Conservation (phyloP, 2,113 vertebrate species). For the Parus major region DNA sequence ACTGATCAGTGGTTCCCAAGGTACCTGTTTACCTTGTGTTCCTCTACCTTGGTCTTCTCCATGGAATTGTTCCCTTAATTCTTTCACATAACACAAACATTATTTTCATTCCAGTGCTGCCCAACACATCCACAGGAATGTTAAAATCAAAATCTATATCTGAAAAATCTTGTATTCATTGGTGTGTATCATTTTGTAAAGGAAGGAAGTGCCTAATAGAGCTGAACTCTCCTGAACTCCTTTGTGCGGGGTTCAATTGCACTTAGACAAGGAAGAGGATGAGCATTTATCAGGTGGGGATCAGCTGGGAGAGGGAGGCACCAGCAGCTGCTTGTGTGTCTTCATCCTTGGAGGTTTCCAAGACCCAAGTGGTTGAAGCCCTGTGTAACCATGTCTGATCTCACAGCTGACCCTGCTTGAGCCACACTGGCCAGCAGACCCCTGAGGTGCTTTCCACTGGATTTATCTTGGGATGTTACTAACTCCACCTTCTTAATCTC, state of each 20-base stretch:
- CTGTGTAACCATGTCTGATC: background rate
- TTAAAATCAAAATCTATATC: background rate
- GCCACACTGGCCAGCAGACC: background rate
- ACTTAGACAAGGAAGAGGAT: background rate
- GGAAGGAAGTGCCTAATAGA: background rate
- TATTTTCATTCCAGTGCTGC: background rate
- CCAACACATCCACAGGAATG: background rate
- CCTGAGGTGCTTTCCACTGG: background rate
- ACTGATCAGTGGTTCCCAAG: background rate
- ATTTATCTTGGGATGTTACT: background rate
- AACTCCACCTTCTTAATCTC: background rate
- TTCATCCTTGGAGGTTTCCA: background rate
- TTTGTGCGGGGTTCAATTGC: rapidly evolving
- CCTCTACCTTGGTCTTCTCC: background rate
- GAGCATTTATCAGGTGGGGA: background rate
- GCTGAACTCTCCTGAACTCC: background rate
- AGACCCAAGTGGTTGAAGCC: background rate
- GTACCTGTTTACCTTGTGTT: background rate
- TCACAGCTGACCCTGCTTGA: background rate
- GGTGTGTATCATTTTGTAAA: background rate
- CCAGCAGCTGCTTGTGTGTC: background rate
- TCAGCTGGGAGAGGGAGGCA: background rate
- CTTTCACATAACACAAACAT: background rate
- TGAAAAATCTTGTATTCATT: background rate
- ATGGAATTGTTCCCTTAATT: background rate